phyloP scores from a whole-genome alignment of 2,888 invertebrate species.

The Horisme vitalbata region DNA sequence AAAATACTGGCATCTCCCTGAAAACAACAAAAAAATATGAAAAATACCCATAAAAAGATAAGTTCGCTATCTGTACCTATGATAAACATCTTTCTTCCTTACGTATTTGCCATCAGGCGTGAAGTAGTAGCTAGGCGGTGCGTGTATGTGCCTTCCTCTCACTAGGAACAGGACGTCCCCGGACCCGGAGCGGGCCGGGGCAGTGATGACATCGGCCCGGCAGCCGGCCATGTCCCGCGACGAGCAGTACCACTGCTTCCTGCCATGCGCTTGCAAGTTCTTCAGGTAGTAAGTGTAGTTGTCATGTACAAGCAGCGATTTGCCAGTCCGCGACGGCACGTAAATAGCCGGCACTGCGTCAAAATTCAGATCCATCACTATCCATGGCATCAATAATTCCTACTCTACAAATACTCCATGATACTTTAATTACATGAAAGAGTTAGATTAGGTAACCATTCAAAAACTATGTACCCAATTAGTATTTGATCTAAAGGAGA shows the following conservation, averaged over 20 bases:
- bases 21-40: conserved; percentile 1
- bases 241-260: conserved; percentile 80
- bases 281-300: conserved; percentile 78
- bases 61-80: conserved; percentile 69
- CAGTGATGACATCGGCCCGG: conserved; percentile 76
- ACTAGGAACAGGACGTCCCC: conserved; percentile 75
- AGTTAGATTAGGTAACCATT: no score
- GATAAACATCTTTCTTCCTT: conserved; percentile 72
- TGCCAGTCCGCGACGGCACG: conserved; percentile 79
- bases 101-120: conserved; percentile 78
- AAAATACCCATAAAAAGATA: conserved; percentile 14
- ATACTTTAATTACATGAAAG: no score
- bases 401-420: neutral
- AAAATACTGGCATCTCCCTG: conserved; percentile 9
- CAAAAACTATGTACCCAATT: no score
- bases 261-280: conserved; percentile 73
- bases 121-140: conserved; percentile 74
- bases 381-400: neutral
- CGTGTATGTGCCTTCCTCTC: conserved; percentile 73
- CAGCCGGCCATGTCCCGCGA: conserved; percentile 78
- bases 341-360: conserved; percentile 67
- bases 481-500: no score
- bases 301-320: conserved; percentile 73
- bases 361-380: conserved; percentile 26
- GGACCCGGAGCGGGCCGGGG: conserved; percentile 54